phyloP scores from a whole-genome alignment of 2,888 invertebrate species.

The Danaus chrysippus region DNA sequence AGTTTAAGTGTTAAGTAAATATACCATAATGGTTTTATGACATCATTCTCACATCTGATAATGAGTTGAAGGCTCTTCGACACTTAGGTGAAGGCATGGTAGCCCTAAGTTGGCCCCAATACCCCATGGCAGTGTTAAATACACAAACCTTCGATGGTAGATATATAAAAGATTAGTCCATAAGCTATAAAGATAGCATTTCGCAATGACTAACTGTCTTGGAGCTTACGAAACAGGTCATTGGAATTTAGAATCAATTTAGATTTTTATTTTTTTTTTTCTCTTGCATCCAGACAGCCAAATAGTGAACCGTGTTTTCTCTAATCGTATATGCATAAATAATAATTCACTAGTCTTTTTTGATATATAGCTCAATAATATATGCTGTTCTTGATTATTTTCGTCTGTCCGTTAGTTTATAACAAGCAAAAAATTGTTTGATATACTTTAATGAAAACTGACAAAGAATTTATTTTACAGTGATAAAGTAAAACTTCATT shows the following conservation, averaged over 20 bases:
- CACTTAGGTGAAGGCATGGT: conserved; percentile 47
- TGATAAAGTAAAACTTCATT: too few species aligned
- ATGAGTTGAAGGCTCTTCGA: conserved; percentile 71
- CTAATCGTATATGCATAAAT: too few species aligned
- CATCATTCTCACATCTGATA: conserved; percentile 70
- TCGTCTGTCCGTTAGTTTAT: too few species aligned
- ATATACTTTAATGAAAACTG: too few species aligned
- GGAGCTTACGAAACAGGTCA: conserved; percentile 1
- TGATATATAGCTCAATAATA: too few species aligned
- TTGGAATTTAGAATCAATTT: conserved; percentile 1
- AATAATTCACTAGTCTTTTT: too few species aligned
- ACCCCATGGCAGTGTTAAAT: conserved; percentile 24
- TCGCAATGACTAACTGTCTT: neutral
- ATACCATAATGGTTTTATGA: conserved; percentile 55
- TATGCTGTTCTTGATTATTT: too few species aligned
- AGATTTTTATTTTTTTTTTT: neutral
- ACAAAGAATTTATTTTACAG: too few species aligned
- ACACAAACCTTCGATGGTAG: conserved; percentile 14
- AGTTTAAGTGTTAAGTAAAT: conserved; percentile 46
- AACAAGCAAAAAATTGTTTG: too few species aligned
- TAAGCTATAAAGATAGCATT: neutral
- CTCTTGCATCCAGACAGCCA: neutral
- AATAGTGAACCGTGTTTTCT: too few species aligned
- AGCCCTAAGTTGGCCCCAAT: conserved; percentile 48
- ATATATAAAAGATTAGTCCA: neutral